Evolutionary conservation across 2,888 invertebrate genomes (phyloP).

Genomic region (Reticulitermes lucifugus): DNA sequence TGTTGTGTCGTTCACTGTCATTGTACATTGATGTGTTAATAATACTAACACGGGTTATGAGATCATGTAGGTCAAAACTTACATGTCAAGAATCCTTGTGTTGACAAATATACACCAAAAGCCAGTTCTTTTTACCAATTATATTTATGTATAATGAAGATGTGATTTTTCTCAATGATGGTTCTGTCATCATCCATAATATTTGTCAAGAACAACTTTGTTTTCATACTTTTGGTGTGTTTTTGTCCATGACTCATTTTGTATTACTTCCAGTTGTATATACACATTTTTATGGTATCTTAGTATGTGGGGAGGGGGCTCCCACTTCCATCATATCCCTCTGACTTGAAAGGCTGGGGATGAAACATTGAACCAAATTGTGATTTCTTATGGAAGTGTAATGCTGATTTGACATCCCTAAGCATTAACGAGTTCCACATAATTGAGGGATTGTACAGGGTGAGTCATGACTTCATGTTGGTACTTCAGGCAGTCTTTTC

Average conservation of each 20-base stretch:
- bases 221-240: constrained; percentile 17
- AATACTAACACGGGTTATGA: no score
- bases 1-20: no score
- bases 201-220: neutral
- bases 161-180: neutral
- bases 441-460: constrained; percentile 23
- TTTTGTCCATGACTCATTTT: constrained; percentile 35
- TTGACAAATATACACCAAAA: no score
- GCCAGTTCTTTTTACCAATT: no score
- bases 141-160: neutral
- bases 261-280: constrained; percentile 31
- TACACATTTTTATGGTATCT: constrained; percentile 12
- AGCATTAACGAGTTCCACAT: constrained; percentile 21
- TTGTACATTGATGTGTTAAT: no score
- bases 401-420: constrained; percentile 39
- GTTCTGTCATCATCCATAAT: neutral
- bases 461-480: no score
- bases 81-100: no score
- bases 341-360: neutral
- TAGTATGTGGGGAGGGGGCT: neutral
- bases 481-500: no score
- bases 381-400: neutral
- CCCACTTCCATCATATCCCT: neutral
- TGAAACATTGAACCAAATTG: neutral
- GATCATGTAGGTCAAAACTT: no score